Percentiles rank a stretch among this genome's conserved stretches.
Evolutionary conservation across 2,797 vertebrate genomes (phyloP).

Genomic region (Danionella dracula): DNA sequence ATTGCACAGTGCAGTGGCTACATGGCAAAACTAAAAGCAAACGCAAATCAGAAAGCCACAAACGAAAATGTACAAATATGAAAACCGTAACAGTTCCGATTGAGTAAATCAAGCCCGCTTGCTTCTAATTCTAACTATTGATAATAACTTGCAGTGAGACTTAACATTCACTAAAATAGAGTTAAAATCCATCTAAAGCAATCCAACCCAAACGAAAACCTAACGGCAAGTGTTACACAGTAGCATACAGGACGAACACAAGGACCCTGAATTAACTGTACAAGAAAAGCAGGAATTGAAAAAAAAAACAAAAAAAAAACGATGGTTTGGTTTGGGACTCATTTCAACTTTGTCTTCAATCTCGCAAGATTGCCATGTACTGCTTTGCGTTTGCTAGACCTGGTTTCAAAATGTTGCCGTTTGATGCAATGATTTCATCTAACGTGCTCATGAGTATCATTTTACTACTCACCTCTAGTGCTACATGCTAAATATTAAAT

Average conservation of each 20-base stretch:
- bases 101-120: conserved; percentile 78
- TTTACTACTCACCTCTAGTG: conserved; percentile 27
- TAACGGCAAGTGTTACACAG: conserved; percentile 69
- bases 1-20: conserved; percentile 99
- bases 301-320: neutral
- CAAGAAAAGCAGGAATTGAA: conserved; percentile 20
- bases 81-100: conserved; percentile 91
- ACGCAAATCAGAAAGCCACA: conserved; percentile 72
- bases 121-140: conserved; percentile 79
- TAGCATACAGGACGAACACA: conserved; percentile 75
- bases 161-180: conserved; percentile 72
- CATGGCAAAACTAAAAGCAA: conserved; percentile 91
- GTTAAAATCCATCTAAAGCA: conserved; percentile 57
- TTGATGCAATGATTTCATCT: conserved; percentile 5
- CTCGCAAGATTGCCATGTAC: neutral
- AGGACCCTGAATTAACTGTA: conserved; percentile 74
- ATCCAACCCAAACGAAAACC: conserved; percentile 50
- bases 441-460: conserved; percentile 11
- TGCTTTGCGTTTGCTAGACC: conserved; percentile 33
- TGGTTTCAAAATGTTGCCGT: conserved; percentile 13
- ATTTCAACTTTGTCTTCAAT: conserved; percentile 5
- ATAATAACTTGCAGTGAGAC: conserved; percentile 83
- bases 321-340: conserved; percentile 37
- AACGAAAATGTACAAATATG: conserved; percentile 77
- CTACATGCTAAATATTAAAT: conserved; percentile 32